A percentile compares a stretch with the other conserved stretches of the same genome.
Evolutionary conservation across 1,140 invertebrate genomes (phyloP).

Genomic region (Zaprionus camerounensis): DNA sequence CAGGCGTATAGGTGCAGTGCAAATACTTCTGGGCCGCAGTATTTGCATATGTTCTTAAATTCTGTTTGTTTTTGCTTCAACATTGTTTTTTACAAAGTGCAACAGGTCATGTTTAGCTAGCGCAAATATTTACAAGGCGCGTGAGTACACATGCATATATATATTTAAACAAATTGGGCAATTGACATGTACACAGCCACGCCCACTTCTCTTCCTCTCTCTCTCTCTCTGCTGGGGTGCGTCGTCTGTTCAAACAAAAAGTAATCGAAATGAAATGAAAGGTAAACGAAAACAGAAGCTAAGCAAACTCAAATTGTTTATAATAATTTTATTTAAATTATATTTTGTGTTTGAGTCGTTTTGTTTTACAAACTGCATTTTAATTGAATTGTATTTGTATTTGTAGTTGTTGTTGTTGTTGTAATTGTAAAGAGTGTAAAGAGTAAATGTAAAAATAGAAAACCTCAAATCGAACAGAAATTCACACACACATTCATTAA

Average conservation of each 20-base stretch:
- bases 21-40: constrained; percentile 12
- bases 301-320: constrained; percentile 49
- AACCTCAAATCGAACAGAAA: constrained; percentile 72
- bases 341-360: constrained; percentile 74
- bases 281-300: constrained; percentile 18
- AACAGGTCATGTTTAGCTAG: constrained; percentile 68
- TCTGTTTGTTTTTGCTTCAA: constrained; percentile 28
- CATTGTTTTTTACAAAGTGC: constrained; percentile 62
- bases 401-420: background rate
- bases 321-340: constrained; percentile 80
- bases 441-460: constrained; percentile 67
- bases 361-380: constrained; percentile 71
- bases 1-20: constrained; percentile 45
- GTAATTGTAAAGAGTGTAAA: constrained; percentile 33
- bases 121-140: constrained; percentile 73
- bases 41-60: constrained; percentile 34
- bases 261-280: constrained; percentile 28
- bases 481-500: constrained; percentile 51
- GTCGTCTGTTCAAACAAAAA: constrained; percentile 28
- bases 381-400: constrained; percentile 23
- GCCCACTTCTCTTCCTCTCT: constrained; percentile 28
- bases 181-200: constrained; percentile 70
- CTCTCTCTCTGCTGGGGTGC: background rate
- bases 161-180: constrained; percentile 48
- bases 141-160: constrained; percentile 17